A percentile compares a stretch with the other conserved stretches of the same genome.
phyloP scores from a whole-genome alignment of 2,888 invertebrate species.

The Coleophora deauratella region DNA sequence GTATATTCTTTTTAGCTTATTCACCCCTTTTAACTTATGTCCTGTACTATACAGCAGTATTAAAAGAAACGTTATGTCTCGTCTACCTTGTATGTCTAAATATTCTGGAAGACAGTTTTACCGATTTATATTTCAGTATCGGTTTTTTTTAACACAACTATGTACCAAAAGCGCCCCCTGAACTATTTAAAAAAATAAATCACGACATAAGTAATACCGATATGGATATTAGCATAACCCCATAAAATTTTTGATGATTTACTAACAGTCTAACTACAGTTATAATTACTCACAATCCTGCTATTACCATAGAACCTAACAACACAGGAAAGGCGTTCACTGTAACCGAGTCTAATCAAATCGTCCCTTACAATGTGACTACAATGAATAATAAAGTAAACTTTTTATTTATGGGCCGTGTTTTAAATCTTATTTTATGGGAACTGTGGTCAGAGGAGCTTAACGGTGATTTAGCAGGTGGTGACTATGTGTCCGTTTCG shows the following conservation, averaged over 20 bases:
- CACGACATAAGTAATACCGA: not conserved
- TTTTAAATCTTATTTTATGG: slow-evolving; percentile 71
- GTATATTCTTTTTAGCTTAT: not conserved
- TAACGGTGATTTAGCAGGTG: slow-evolving; percentile 54
- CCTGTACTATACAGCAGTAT: not conserved
- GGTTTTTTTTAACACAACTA: too few species aligned
- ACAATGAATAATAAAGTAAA: slow-evolving; percentile 44
- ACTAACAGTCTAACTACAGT: slow-evolving; percentile 5
- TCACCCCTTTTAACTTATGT: not conserved
- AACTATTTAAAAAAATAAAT: too few species aligned
- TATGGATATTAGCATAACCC: slow-evolving; percentile 3
- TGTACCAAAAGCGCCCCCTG: not conserved
- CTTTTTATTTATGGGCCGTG: slow-evolving; percentile 44
- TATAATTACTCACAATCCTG: slow-evolving; percentile 2
- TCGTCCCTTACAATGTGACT: slow-evolving; percentile 33
- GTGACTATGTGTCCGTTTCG: slow-evolving; percentile 20
- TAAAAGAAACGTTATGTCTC: too few species aligned
- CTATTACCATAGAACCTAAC: slow-evolving; percentile 10
- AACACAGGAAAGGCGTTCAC: slow-evolving; percentile 32
- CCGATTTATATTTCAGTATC: too few species aligned
- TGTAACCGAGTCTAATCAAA: slow-evolving; percentile 51
- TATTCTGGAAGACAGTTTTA: too few species aligned
- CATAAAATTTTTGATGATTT: slow-evolving; percentile 6
- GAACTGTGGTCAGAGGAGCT: slow-evolving; percentile 53
- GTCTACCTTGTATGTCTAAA: too few species aligned